Evolutionary conservation across 1,140 invertebrate genomes (phyloP).

Genomic region (Psilanteris sp.): DNA sequence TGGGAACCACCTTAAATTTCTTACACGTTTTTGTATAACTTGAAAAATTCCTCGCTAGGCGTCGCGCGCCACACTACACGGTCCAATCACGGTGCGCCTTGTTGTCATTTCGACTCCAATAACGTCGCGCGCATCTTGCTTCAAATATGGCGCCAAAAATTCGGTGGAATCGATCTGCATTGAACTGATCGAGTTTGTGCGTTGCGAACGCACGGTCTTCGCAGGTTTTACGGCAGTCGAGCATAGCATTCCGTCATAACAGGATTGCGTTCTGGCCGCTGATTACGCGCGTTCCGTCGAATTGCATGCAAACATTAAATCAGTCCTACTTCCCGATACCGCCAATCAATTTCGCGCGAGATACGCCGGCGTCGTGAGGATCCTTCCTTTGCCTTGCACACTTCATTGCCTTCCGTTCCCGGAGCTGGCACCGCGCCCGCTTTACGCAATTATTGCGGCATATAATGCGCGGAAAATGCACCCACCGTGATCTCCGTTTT

Average conservation of each 20-base stretch:
- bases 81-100: no score
- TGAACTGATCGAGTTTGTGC: constrained; percentile 7
- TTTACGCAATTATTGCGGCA: constrained; percentile 35
- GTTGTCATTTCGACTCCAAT: no score
- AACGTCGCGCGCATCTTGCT: no score
- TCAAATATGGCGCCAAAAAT: no score
- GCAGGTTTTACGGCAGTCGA: constrained; percentile 31
- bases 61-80: no score
- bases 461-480: constrained; percentile 35
- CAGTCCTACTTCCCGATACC: constrained; percentile 53
- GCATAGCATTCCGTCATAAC: constrained; percentile 62
- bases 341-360: constrained; percentile 47
- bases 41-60: no score
- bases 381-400: constrained; percentile 14
- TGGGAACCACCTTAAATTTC: no score
- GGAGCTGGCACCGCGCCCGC: constrained; percentile 14
- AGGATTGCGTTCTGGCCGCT: constrained; percentile 61
- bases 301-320: constrained; percentile 41
- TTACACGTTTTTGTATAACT: no score
- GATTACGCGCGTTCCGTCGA: constrained; percentile 53
- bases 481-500: constrained; percentile 31
- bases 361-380: constrained; percentile 8
- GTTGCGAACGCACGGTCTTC: constrained; percentile 6
- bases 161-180: not conserved
- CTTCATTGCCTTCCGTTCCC: constrained; percentile 14